A percentile compares a stretch with the other conserved stretches of the same genome.
These are phyloP conservation scores for Drosophila nannoptera DNA, from an alignment of 1,140 invertebrate genomes.

Conservation along the genomic window DNA sequence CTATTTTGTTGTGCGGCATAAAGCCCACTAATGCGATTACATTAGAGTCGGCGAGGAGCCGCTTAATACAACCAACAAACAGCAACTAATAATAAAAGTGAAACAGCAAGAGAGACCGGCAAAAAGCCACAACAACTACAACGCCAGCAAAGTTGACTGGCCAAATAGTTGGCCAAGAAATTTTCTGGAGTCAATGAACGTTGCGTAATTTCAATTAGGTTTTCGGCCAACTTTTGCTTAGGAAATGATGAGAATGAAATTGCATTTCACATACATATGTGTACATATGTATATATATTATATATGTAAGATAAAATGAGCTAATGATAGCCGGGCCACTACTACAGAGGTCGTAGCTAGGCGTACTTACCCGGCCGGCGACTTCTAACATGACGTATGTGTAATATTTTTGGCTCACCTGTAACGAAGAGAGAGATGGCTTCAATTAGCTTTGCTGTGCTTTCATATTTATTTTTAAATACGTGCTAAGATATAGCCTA, in stretches of 20 bases:
- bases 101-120: conserved; percentile 43
- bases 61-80: conserved; percentile 53
- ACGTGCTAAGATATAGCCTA: background rate
- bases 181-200: conserved; percentile 74
- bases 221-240: conserved; percentile 42
- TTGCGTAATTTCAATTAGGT: conserved; percentile 77
- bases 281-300: too few relatives aligned
- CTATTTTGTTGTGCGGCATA: conserved; percentile 61
- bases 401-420: conserved; percentile 40
- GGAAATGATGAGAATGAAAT: conserved; percentile 75
- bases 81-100: conserved; percentile 73
- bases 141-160: conserved; percentile 26
- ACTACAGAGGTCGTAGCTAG: conserved; percentile 37
- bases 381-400: background rate
- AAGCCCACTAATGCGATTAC: conserved; percentile 74
- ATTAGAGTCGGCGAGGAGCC: conserved; percentile 59
- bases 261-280: conserved; percentile 54
- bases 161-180: conserved; percentile 46
- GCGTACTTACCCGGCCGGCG: conserved; percentile 51
- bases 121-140: conserved; percentile 12
- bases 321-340: conserved; percentile 18
- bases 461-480: background rate
- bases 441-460: conserved; percentile 1
- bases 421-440: conserved; percentile 18
- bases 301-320: conserved; percentile 57